Base-by-base conservation (phyloP, 2,113 vertebrate species). In the Epinephelus fuscoguttatus region DNA sequence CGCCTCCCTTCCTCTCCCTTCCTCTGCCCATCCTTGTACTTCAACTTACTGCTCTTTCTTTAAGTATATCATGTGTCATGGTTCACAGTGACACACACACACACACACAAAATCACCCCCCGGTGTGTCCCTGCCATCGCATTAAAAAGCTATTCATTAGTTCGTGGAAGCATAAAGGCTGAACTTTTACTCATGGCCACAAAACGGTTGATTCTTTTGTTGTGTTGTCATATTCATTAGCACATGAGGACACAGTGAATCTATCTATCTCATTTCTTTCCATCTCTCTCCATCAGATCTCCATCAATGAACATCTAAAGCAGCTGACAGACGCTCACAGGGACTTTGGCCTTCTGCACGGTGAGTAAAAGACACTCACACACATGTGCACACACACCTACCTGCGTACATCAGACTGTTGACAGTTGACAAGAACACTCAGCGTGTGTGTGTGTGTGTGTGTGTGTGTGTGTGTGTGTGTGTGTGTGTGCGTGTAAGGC, bases 271-370 rank as follows among this genome's bases (percentile, higher is more conserved):
- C 0, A 11, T 52, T n/a, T 75, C 15, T 70, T 49, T 68, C 2
- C 13, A n/a, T 75, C 33, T 70, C 56, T 52, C 30, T 76, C 47
- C 14, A 0, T 80, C 93, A 99, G 98, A 94, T 98, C 78, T 97
- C 97, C 0, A 93, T 98, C 87, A 96, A 96, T 76, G 97, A 98
- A 55, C 97, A 97, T 79, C 94, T 99, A 87, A 96, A 96, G 89
- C 97, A 98, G 90, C 94, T 99, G 92, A 97, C 97, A 0, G 98
- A 99, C 78, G 97, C 97, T 92, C 97, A 98, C 78, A 95, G 95
- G 79, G 98, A 99, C 91, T 98, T 98, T 89, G 96, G 96, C 70
- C 96, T 96, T 84, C 94, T 97, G 87, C 97, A 96, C 57, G 96
- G 98, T 99, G 92, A 98, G 97, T 80, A 37, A 42, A 68, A 62